A percentile compares a stretch with the other conserved stretches of the same genome.
phyloP scores from a whole-genome alignment of 2,113 vertebrate genomes.

The Rynchops niger region DNA sequence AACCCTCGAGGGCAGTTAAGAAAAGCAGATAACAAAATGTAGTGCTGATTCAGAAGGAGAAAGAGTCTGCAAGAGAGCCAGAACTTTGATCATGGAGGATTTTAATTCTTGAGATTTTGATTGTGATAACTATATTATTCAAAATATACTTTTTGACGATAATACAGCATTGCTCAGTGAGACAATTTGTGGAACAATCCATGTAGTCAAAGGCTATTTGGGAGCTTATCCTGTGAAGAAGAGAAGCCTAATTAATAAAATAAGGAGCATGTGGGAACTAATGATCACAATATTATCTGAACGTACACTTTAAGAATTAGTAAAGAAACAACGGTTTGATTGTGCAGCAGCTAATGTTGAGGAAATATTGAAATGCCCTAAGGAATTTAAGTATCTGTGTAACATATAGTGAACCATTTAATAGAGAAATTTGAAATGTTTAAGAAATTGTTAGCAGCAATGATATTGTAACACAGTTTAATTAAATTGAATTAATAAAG shows the following conservation, averaged over 20 bases:
- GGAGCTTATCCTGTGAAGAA: neutral
- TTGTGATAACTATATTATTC: neutral
- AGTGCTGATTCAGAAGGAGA: slow-evolving; percentile 27
- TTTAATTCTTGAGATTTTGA: slow-evolving; percentile 48
- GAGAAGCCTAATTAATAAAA: neutral
- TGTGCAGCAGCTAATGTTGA: neutral
- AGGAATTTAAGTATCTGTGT: neutral
- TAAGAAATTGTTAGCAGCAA: slow-evolving; percentile 3
- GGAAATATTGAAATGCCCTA: neutral
- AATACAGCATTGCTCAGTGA: neutral
- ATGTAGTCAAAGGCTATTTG: neutral
- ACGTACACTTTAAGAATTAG: neutral
- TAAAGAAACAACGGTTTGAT: slow-evolving; percentile 5
- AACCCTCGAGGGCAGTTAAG: neutral
- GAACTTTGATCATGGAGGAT: slow-evolving; percentile 38
- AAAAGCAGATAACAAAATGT: slow-evolving; percentile 41
- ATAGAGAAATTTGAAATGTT: slow-evolving; percentile 25
- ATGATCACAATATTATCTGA: neutral
- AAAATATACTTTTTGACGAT: neutral
- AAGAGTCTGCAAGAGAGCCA: neutral
- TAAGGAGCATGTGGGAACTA: neutral
- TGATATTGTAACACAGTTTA: neutral
- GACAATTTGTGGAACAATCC: neutral
- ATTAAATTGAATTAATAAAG: slow-evolving; percentile 26
- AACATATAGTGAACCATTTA: neutral